Evolutionary conservation across 92 coral and sea anemone genomes (phyloP), one percentile per base, ranked within the genome.

Genomic region (Scolanthus callimorphus): DNA sequence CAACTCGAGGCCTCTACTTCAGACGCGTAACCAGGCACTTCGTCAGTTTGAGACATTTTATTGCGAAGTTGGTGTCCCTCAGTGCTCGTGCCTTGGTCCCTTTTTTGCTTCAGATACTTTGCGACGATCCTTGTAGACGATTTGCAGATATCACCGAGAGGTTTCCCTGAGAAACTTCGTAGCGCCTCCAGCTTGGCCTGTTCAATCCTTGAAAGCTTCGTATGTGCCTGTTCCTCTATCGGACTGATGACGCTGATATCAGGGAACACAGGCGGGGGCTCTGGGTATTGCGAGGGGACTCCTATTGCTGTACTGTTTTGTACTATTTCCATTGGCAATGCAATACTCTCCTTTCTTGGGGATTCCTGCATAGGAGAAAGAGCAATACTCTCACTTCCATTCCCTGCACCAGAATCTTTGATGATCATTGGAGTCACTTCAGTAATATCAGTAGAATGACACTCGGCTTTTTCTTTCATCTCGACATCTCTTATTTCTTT

Each of bases 171-270:
- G 46, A 87, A 87, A 55, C 90, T 78, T 58, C 73, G 60, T 31
- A 87, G 49, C n/a, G 86, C 86, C 60, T 87, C 96, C 47, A 87
- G 39, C 31, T 88, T 75, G 0, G 90, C 96, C 65, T 47, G 82
- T 60, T 87, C 79, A 26, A 82, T 23, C 25, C 86, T 71, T 11
- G 90, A 77, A 20, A 73, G 55, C 11, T 58, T 73, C 31, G 53
- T 60, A 17, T 31, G 39, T 6, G 15, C 58, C 24, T 34, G 34
- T 34, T 34, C 41, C 41, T 34, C 15, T 34, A 34, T 34, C 8
- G 41, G 41, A 34, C 41, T 34, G 41, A 34, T 34, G 15, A 15
- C 6, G 41, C 41, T 34, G 41, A 34, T 34, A 15, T 34, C 15
- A 15, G 15, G 6, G 15, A 34, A 34, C n/a, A n/a, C n/a, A 34